Conservation (phyloP, 2,888 invertebrate species). For the Oegoconia quadripuncta region DNA sequence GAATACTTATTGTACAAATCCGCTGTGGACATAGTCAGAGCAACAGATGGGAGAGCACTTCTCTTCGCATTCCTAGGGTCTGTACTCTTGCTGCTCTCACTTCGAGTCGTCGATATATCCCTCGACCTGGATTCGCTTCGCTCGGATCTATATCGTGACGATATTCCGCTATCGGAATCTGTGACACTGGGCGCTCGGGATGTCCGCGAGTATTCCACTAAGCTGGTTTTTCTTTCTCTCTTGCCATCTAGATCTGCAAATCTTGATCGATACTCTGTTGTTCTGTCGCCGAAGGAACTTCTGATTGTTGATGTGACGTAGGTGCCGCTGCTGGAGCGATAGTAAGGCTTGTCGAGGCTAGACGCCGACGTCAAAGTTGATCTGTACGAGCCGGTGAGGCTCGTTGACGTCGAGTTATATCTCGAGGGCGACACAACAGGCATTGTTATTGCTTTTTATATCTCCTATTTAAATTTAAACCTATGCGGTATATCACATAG, state of each 20-base stretch:
- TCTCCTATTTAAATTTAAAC: constrained; percentile 14
- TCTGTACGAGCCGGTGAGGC: constrained; percentile 70
- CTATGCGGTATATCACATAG: constrained; percentile 19
- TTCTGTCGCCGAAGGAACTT: constrained; percentile 51
- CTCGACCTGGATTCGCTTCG: constrained; percentile 75
- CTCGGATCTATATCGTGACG: constrained; percentile 56
- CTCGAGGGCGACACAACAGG: constrained; percentile 80
- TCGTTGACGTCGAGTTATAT: constrained; percentile 58
- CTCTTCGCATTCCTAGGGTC: constrained; percentile 51
- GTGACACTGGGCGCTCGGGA: constrained; percentile 67
- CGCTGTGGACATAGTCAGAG: constrained; percentile 79
- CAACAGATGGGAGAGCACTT: constrained; percentile 68
- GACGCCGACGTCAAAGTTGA: constrained; percentile 66
- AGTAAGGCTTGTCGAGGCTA: constrained; percentile 77
- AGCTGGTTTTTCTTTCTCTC: constrained; percentile 57
- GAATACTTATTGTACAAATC: constrained; percentile 88
- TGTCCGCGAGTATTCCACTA: constrained; percentile 56
- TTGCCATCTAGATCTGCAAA: constrained; percentile 65
- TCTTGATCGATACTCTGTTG: constrained; percentile 59
- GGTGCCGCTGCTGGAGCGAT: constrained; percentile 61
- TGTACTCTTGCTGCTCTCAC: constrained; percentile 72
- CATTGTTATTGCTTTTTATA: constrained; percentile 51
- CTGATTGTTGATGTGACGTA: constrained; percentile 57
- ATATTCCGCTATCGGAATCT: constrained; percentile 69
- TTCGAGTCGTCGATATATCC: constrained; percentile 74